These are phyloP conservation scores for Ellobium chinense DNA, from an alignment of 2,888 invertebrate species.

Conservation along the genomic window DNA sequence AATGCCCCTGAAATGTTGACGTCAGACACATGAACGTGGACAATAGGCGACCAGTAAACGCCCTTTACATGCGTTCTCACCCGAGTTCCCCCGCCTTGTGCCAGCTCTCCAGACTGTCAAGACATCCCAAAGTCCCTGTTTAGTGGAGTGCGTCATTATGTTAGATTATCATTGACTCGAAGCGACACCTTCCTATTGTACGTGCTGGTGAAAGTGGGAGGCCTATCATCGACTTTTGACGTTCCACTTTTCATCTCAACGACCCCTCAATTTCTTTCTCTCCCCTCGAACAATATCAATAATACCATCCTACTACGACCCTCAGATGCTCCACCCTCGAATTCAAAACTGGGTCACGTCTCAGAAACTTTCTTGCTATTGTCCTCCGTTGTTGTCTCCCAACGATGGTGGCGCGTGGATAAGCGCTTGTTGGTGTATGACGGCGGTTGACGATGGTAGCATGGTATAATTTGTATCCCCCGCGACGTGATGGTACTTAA, in stretches of 20 bases:
- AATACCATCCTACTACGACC: conserved; percentile 10
- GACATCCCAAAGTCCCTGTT: background rate
- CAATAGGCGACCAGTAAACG: background rate
- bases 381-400: conserved; percentile 15
- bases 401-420: background rate
- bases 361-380: background rate
- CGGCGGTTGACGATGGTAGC: background rate
- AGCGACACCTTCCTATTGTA: background rate
- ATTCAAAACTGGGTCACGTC: conserved; percentile 23
- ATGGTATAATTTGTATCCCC: background rate
- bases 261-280: background rate
- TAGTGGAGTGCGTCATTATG: background rate
- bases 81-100: background rate
- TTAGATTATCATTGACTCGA: background rate
- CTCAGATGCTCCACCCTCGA: background rate
- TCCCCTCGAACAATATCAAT: background rate
- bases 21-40: conserved; percentile 1
- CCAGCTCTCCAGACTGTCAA: background rate
- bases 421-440: background rate
- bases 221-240: conserved; percentile 28
- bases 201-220: background rate
- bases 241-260: background rate
- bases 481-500: background rate
- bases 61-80: background rate
- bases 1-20: background rate